phyloP scores from a whole-genome alignment of 1,140 invertebrate genomes.

The Papilio helenus region DNA sequence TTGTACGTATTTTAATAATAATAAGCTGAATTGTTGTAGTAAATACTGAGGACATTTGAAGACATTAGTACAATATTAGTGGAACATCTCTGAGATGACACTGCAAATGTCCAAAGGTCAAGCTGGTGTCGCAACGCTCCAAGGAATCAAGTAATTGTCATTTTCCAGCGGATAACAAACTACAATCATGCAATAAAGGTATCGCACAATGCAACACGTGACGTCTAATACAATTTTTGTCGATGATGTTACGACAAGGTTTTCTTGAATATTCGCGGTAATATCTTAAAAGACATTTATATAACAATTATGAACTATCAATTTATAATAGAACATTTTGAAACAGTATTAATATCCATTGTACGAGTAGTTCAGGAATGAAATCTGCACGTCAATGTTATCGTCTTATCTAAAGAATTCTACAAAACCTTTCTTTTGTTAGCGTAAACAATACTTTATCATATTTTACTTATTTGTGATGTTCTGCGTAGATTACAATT shows the following conservation, averaged over 20 bases:
- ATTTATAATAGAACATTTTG: not conserved
- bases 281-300: too few relatives aligned
- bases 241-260: too few relatives aligned
- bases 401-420: not conserved
- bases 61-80: not conserved
- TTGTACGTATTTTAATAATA: not conserved
- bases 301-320: too few relatives aligned
- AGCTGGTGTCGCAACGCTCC: constrained; percentile 43
- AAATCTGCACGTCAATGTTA: not conserved
- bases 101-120: constrained; percentile 41
- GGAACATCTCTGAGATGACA: not conserved
- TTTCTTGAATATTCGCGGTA: too few relatives aligned
- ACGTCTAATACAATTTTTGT: not conserved
- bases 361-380: not conserved
- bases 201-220: constrained; percentile 37
- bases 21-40: not conserved
- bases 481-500: not conserved
- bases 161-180: constrained; percentile 46
- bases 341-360: not conserved
- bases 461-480: not conserved
- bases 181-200: constrained; percentile 59
- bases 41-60: not conserved
- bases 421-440: not conserved
- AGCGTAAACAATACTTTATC: not conserved
- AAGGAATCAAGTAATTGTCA: constrained; percentile 53